phyloP scores from a whole-genome alignment of 2,113 vertebrate genomes.

The Podarcis cretensis region DNA sequence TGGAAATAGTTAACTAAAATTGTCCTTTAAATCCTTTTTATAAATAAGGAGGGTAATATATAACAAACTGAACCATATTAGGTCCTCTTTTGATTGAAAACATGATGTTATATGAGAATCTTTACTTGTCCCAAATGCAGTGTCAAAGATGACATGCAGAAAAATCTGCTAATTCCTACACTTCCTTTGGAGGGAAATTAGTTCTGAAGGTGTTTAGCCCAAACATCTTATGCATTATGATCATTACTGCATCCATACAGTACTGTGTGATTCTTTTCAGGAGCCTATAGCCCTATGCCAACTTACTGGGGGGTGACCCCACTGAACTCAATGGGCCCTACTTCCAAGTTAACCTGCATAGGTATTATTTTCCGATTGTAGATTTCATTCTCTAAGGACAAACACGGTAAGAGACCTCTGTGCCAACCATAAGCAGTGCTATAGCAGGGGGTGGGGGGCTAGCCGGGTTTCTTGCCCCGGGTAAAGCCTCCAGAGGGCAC shows the following conservation, averaged over 20 bases:
- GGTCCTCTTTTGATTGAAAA: constrained; percentile 1
- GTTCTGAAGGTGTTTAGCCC: background rate
- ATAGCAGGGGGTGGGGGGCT: too few relatives aligned
- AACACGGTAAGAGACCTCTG: background rate
- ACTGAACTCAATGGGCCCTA: background rate
- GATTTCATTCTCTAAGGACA: background rate
- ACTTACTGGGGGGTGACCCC: background rate
- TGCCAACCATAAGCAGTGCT: background rate
- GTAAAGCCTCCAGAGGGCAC: too few relatives aligned
- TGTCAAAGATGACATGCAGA: background rate
- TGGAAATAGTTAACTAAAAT: background rate
- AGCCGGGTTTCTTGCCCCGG: too few relatives aligned
- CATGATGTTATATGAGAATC: background rate
- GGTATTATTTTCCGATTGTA: background rate
- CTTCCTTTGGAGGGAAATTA: background rate
- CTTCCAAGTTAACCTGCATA: background rate
- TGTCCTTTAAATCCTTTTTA: background rate
- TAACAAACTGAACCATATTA: background rate
- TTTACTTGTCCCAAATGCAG: background rate
- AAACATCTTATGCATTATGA: background rate
- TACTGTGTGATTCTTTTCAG: too few relatives aligned
- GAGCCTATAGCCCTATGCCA: background rate
- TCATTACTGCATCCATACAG: background rate
- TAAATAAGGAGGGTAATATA: background rate
- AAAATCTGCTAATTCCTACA: background rate